Base-by-base conservation (phyloP, 2,113 vertebrate genomes). In the Chelonoidis abingdonii region DNA sequence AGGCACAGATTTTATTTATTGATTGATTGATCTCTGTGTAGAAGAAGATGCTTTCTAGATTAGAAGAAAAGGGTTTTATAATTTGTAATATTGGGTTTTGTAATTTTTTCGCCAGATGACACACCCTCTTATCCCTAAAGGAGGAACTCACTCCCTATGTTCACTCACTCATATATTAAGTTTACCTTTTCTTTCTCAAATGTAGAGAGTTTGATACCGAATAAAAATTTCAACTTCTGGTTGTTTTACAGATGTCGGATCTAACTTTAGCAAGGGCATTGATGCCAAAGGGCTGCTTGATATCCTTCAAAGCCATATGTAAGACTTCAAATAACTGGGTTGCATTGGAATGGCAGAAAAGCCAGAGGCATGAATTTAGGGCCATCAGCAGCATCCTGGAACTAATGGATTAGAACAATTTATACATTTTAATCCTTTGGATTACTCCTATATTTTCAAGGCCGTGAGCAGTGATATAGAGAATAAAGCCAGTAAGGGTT, bases 291-390 rank as follows among this genome's bases (percentile, higher is more conserved):
- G 82, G 65, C 41, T 16, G 79, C 88, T 95, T 93, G 50, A 88
- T 90, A 95, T 93, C 85, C 93, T 97, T 95, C 85, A 91, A 94
- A 95, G 89, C 83, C 84, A 93, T 93, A 92, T 56, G 72, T 79
- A 87, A 95, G 83, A 86, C 76, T 65, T 89, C 83, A 95, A 96
- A 94, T 93, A 92, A 84, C 69, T 44, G 47, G 50, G 84, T 38
- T 91, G 44, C 86, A 89, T 85, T 84, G 93, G 65, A 94, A 0
- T 2, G 57, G 89, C 59, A 86, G 84, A 94, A 96, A 94, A 94
- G 31, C 92, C 93, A 91, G 86, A 90, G 83, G 91, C 92, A 89
- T 80, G 93, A 82, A 89, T 83, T 38, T 80, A 96, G 88, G 83
- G 87, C 85, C 16, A 90, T 52, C 84, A 90, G 25, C 50, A 96